Evolutionary conservation across 2,888 invertebrate species (phyloP), one percentile per base, ranked within the genome.

Genomic region (Isotomurus palustris): DNA sequence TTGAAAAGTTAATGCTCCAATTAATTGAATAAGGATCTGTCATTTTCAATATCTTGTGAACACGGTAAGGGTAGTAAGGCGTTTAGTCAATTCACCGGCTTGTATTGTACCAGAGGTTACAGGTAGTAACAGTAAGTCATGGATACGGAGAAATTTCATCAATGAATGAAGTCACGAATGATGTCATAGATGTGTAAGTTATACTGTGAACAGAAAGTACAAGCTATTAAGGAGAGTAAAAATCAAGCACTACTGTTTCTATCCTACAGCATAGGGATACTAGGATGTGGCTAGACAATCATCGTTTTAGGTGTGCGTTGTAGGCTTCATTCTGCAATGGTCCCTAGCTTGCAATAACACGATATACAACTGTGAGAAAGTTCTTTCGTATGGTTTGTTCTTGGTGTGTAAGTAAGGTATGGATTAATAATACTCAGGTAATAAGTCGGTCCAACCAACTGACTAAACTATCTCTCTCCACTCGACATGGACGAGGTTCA

Each of bases 281-380:
- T 38, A 38, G 38, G 38, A 38, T 38, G 38, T 38, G 38, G 38
- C 38, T 38, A 8, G 17, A 14, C 17, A 38, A 38, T 38, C 38
- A n/a, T 38, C 19, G 38, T n/a, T 14, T 19, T n/a, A 38, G 14
- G 38, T 5, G 5, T 38, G 32, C 5, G 17, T 19, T 38, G n/a
- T 8, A 32, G 5, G 38, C 17, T 17, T 38, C 8, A 38, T 5
- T 8, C 19, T 38, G 19, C 38, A 38, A 38, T 38, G 38, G 38
- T 14, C 38, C 38, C 38, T 38, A 5, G 4, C 38, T 38, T 38
- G 38, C 38, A 38, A 19, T n/a, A n/a, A n/a, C n/a, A n/a, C n/a
- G n/a, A n/a, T n/a, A n/a, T n/a, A n/a, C n/a, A n/a, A n/a, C n/a
- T n/a, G n/a, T n/a, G n/a, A n/a, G n/a, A n/a, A n/a, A n/a, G n/a